Percentiles rank a stretch among this genome's conserved stretches.
Conservation (phyloP, 2,888 invertebrate genomes). For the Hydriomena furcata region DNA sequence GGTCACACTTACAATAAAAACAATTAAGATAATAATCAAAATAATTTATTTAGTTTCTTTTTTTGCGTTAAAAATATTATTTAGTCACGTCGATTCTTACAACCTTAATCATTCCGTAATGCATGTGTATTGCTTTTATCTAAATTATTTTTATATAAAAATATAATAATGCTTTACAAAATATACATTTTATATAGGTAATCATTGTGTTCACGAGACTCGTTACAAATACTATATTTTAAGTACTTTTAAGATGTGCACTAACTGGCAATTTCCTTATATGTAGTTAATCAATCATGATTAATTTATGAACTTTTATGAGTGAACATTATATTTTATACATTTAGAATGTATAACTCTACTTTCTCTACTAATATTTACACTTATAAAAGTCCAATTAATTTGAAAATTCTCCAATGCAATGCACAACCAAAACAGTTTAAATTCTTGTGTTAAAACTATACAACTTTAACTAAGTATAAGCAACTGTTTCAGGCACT, state of each 20-base stretch:
- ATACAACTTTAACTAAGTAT: too few relatives aligned
- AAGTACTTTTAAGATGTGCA: background rate
- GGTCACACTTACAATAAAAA: slow-evolving; percentile 5
- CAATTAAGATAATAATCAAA: slow-evolving; percentile 50
- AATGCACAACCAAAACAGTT: background rate
- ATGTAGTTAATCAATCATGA: too few relatives aligned
- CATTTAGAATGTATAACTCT: too few relatives aligned
- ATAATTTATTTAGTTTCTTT: slow-evolving; percentile 65
- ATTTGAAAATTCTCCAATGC: background rate
- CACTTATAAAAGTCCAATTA: too few relatives aligned
- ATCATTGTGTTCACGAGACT: slow-evolving; percentile 34
- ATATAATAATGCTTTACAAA: slow-evolving; percentile 30
- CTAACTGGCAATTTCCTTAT: too few relatives aligned
- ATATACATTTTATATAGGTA: slow-evolving; percentile 28
- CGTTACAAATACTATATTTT: background rate
- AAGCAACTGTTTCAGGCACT: too few relatives aligned
- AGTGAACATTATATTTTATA: too few relatives aligned
- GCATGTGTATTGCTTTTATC: slow-evolving; percentile 25
- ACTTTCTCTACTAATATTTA: too few relatives aligned
- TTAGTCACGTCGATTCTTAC: slow-evolving; percentile 41
- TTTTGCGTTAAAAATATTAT: slow-evolving; percentile 57
- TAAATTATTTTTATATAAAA: slow-evolving; percentile 40
- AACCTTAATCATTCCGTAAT: slow-evolving; percentile 34
- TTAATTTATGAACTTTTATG: too few relatives aligned
- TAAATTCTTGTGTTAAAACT: too few relatives aligned